phyloP scores from a whole-genome alignment of 2,797 vertebrate species.

The Tachyglossus aculeatus region DNA sequence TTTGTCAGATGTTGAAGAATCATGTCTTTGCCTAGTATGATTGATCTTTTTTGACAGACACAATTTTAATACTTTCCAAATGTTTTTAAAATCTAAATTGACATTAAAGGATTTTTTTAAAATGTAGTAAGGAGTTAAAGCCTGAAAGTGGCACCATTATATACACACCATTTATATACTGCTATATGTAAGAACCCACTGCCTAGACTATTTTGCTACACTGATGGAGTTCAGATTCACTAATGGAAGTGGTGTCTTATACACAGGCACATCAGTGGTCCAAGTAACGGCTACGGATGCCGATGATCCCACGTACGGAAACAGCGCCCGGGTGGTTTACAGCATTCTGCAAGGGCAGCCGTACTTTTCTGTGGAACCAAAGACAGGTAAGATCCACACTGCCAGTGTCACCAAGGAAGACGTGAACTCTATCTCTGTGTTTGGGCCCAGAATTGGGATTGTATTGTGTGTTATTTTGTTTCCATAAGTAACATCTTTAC shows the following conservation, averaged over 20 bases:
- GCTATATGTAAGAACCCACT: neutral
- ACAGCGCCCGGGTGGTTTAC: conserved; percentile 94
- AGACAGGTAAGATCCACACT: conserved; percentile 81
- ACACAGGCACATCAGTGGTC: conserved; percentile 90
- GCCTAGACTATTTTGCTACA: neutral
- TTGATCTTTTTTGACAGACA: too few species aligned
- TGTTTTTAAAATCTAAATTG: too few species aligned
- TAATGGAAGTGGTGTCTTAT: conserved; percentile 29
- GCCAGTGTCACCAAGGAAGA: neutral
- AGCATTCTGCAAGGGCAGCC: conserved; percentile 96
- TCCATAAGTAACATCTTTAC: neutral
- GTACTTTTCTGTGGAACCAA: conserved; percentile 96
- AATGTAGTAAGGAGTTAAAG: neutral
- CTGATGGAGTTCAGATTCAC: neutral
- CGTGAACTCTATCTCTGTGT: neutral
- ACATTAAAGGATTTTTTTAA: too few species aligned
- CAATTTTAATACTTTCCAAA: too few species aligned
- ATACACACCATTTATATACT: neutral
- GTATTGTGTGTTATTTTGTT: conserved; percentile 6
- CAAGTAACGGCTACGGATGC: conserved; percentile 96
- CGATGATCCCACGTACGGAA: conserved; percentile 94
- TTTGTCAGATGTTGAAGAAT: too few species aligned
- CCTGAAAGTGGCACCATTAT: neutral
- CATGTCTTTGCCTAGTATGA: too few species aligned
- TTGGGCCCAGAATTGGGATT: neutral